These are phyloP conservation scores for Pseudopleuronectes americanus DNA, from an alignment of 2,797 vertebrate species.

Conservation along the genomic window DNA sequence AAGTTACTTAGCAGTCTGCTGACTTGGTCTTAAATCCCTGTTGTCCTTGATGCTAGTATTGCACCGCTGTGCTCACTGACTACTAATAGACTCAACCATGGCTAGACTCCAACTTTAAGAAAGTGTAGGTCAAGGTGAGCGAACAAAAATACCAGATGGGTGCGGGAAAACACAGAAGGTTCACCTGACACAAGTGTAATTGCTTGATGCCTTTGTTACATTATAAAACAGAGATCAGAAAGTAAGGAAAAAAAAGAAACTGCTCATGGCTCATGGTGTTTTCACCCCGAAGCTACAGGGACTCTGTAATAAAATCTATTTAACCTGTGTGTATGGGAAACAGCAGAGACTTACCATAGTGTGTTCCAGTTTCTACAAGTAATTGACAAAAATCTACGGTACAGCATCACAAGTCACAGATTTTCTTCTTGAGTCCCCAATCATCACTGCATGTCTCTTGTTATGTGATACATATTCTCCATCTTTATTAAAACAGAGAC, in stretches of 20 bases:
- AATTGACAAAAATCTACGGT: not conserved
- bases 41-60: not conserved
- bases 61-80: not conserved
- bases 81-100: not conserved
- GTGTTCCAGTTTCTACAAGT: not conserved
- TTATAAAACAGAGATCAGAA: not conserved
- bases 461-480: slow-evolving; percentile 11
- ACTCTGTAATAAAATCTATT: not conserved
- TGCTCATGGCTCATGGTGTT: too few relatives aligned
- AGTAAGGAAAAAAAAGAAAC: not conserved
- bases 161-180: not conserved
- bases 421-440: not conserved
- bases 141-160: not conserved
- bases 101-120: not conserved
- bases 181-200: too few relatives aligned
- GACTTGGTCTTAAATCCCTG: not conserved
- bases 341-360: not conserved
- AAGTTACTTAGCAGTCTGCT: not conserved
- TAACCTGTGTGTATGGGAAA: not conserved
- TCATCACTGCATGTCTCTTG: slow-evolving; percentile 1
- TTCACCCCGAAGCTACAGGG: too few relatives aligned
- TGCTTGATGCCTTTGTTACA: too few relatives aligned
- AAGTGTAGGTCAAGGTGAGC: not conserved
- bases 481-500: slow-evolving; percentile 29
- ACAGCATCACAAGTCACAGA: not conserved